Base-by-base conservation (phyloP, 1,140 invertebrate species). In the Bicyclus anynana region DNA sequence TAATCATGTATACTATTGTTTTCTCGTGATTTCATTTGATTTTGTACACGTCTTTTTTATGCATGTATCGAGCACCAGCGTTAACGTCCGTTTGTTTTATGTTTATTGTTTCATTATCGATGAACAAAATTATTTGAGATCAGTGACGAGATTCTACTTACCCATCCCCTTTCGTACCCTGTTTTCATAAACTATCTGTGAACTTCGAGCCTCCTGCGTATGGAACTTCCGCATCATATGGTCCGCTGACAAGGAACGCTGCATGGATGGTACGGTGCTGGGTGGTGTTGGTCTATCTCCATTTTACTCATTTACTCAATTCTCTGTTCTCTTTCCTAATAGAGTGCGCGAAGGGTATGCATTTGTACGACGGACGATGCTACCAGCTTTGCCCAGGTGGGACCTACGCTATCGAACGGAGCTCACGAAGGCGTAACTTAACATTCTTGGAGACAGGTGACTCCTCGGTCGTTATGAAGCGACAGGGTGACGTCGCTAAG, bases 261-360 rank as follows among this genome's bases (percentile, higher is more conserved):
- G 84, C 84, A 87, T 87, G 84, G 84, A 86, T 81, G 72, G 66
- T 60, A 69, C 66, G 77, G 79, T 85, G 77, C 74, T 84, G 83
- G 84, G 75, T 83, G 85, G 85, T 86, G 83, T 74, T 66, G 78
- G 80, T 73, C 65, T 72, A 21, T 66, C 44, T 65, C 63, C 59
- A 65, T 62, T 69, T 66, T 54, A 44, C 57, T 55, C 69, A 63
- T 76, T 54, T 78, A 77, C 70, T 83, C 74, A 86, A 77, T 79
- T 66, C 59, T 79, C 62, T 85, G 74, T 86, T 84, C 77, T 85
- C 65, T 86, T 72, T 86, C 76, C 67, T 71, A 84, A 60, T 88
- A 88, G 85, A 86, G 72, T 88, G 85, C 85, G 79, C 79, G 70
- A 86, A 88, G 75, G 85, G 82, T 80, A 80, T 86, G 70, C 85